Conservation (phyloP, 64 coral and sea anemone species). For the Hydrozoanthus tunicans region DNA sequence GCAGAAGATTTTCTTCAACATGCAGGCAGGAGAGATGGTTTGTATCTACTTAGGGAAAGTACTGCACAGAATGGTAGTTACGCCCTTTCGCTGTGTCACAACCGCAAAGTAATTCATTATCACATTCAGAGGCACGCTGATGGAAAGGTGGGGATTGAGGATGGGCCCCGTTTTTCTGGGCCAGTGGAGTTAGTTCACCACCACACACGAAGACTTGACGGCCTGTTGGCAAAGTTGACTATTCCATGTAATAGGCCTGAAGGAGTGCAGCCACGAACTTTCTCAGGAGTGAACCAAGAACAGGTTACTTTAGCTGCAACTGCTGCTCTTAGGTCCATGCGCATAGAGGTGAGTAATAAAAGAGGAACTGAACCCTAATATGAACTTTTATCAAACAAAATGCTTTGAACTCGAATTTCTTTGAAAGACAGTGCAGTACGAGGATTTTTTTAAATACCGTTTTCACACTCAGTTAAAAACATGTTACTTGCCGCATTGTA, state of each 20-base stretch:
- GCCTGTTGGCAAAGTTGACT: slow-evolving; percentile 66
- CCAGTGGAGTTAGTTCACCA: slow-evolving; percentile 85
- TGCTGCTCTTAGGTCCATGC: slow-evolving; percentile 80
- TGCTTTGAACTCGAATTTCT: too few relatives aligned
- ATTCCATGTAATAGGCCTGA: slow-evolving; percentile 66
- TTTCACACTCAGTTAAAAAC: too few relatives aligned
- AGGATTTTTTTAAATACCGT: too few relatives aligned
- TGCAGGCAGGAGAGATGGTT: slow-evolving; percentile 72
- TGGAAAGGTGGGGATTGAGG: slow-evolving; percentile 85
- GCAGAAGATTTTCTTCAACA: slow-evolving; percentile 78
- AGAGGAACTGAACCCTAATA: not conserved
- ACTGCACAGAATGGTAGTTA: slow-evolving; percentile 81
- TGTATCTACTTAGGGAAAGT: slow-evolving; percentile 80
- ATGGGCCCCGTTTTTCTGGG: slow-evolving; percentile 73
- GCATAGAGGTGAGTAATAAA: slow-evolving; percentile 61
- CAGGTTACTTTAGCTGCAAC: slow-evolving; percentile 79
- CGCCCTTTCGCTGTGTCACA: slow-evolving; percentile 85
- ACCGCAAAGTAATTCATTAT: slow-evolving; percentile 91
- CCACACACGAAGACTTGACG: slow-evolving; percentile 66
- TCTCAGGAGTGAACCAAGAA: slow-evolving; percentile 77
- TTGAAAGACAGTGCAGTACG: too few relatives aligned
- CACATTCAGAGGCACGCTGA: slow-evolving; percentile 83
- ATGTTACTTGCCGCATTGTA: too few relatives aligned
- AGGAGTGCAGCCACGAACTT: slow-evolving; percentile 59
- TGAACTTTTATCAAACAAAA: not conserved